These are phyloP conservation scores for Mycteria americana DNA, from an alignment of 2,797 vertebrate species.

Conservation along the genomic window DNA sequence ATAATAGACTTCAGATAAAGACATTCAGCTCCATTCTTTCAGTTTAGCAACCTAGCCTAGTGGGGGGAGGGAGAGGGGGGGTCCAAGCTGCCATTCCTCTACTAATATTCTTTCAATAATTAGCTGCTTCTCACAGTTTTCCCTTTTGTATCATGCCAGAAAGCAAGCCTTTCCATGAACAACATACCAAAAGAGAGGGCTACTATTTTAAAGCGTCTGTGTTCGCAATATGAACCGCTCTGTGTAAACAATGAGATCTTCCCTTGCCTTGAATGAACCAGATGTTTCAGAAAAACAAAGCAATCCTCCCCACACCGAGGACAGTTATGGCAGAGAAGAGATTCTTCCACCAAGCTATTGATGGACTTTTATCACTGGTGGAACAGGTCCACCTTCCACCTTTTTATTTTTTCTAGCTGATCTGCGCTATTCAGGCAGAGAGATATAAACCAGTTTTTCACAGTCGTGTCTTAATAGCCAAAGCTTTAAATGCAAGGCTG, in stretches of 20 bases:
- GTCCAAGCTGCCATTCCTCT: not conserved
- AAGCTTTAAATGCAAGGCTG: not conserved
- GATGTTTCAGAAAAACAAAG: not conserved
- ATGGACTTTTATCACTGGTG: not conserved
- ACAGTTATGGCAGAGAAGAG: not conserved
- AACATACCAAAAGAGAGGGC: not conserved
- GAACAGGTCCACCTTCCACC: not conserved
- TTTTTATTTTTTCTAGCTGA: not conserved
- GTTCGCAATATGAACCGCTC: not conserved
- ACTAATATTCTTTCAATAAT: slow-evolving; percentile 28
- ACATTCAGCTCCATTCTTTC: not conserved
- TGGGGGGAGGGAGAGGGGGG: too few species aligned
- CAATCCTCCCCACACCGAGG: not conserved
- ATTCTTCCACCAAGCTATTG: not conserved
- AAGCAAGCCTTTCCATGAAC: slow-evolving; percentile 7
- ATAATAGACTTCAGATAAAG: slow-evolving; percentile 10
- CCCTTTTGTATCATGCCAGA: slow-evolving; percentile 22
- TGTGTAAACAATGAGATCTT: slow-evolving; percentile 43
- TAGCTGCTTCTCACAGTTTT: not conserved
- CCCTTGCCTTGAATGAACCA: slow-evolving; percentile 17
- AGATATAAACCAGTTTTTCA: not conserved
- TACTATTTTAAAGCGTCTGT: not conserved
- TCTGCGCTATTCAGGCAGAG: not conserved
- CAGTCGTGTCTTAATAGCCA: not conserved
- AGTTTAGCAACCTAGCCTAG: not conserved